Evolutionary conservation across 2,888 invertebrate species (phyloP).

Genomic region (Amblyteles armatorius): DNA sequence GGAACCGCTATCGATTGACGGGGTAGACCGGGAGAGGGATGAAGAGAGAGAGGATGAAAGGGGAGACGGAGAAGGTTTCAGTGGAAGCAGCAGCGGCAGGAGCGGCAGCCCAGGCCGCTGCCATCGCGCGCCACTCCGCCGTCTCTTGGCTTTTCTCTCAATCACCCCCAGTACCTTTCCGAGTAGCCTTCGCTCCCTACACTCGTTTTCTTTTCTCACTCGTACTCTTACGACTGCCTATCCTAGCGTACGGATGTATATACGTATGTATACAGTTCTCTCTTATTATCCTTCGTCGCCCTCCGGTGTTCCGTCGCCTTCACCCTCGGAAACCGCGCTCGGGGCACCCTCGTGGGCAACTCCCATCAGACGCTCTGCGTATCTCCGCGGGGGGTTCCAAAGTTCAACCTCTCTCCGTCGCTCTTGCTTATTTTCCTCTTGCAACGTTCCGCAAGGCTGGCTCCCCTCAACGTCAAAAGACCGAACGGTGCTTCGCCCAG

Average conservation of each 20-base stretch:
- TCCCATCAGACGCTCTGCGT: conserved; percentile 57
- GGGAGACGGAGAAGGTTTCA: conserved; percentile 20
- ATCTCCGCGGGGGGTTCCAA: conserved; percentile 61
- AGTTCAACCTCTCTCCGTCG: conserved; percentile 44
- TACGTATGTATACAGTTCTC: background rate
- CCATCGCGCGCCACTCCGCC: conserved; percentile 56
- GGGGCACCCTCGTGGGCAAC: conserved; percentile 44
- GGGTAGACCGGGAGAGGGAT: conserved; percentile 32
- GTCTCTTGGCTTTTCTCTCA: conserved; percentile 77
- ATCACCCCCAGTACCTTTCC: conserved; percentile 72
- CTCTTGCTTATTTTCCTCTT: conserved; percentile 54
- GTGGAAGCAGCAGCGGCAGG: conserved; percentile 46
- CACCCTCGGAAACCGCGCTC: conserved; percentile 42
- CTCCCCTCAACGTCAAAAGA: conserved; percentile 68
- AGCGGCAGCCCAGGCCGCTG: conserved; percentile 64
- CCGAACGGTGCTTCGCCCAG: conserved; percentile 64
- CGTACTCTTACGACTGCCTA: conserved; percentile 4
- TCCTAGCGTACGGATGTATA: background rate
- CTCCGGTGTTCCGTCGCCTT: conserved; percentile 20
- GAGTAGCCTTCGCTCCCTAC: conserved; percentile 64
- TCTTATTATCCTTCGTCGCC: conserved; percentile 20
- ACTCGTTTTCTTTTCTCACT: conserved; percentile 50
- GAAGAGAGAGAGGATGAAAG: conserved; percentile 7
- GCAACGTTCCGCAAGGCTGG: conserved; percentile 53
- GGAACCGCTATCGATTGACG: conserved; percentile 80